phyloP scores from a whole-genome alignment of 2,113 vertebrate species.

The Tonatia bakeri region DNA sequence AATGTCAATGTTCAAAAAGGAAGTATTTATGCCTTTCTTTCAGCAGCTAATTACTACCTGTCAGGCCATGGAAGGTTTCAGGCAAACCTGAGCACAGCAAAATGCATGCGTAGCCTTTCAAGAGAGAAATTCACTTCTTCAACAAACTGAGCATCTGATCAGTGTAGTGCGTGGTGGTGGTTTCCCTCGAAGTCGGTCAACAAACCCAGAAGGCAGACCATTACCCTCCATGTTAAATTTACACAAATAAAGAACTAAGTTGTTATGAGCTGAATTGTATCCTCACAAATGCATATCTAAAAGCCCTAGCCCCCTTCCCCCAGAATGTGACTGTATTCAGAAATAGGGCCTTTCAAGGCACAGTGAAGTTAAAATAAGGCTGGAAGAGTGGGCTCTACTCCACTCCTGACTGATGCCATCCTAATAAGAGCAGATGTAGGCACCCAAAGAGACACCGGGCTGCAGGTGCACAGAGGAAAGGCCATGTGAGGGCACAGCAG shows the following conservation, averaged over 20 bases:
- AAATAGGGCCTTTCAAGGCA: background rate
- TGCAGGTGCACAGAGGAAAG: fast-evolving
- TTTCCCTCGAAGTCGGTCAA: background rate
- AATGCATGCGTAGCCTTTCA: background rate
- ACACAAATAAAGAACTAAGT: background rate
- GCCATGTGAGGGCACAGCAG: fast-evolving
- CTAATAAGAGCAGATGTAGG: background rate
- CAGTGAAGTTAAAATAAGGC: background rate
- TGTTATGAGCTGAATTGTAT: background rate
- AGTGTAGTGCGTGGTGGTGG: fast-evolving
- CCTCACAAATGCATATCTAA: background rate
- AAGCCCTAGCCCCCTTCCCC: background rate
- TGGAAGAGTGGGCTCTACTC: background rate
- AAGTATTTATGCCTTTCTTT: conserved; percentile 65
- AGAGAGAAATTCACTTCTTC: conserved; percentile 3
- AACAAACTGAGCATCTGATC: background rate
- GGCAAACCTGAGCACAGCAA: background rate
- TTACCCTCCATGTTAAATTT: background rate
- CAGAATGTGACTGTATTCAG: background rate
- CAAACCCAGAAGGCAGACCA: background rate
- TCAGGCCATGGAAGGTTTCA: conserved; percentile 39
- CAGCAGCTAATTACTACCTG: conserved; percentile 65
- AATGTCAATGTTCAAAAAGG: conserved; percentile 62
- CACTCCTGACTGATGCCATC: background rate
- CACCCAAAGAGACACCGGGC: background rate